These are phyloP conservation scores for Drosophila fuyamai DNA, from an alignment of 1,140 invertebrate genomes.

Conservation along the genomic window DNA sequence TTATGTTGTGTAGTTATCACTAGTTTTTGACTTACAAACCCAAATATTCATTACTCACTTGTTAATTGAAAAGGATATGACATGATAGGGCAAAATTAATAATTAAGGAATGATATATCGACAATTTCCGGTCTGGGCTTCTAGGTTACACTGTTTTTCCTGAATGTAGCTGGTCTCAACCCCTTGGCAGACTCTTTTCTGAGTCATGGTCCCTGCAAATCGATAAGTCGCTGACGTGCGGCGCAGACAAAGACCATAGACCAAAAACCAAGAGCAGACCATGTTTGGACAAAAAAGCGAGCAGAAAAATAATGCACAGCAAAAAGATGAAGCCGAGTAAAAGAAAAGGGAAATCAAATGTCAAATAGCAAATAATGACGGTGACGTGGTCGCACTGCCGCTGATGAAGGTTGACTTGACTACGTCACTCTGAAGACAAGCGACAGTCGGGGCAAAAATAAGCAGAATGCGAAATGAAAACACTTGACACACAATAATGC, in stretches of 20 bases:
- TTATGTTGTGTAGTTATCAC: no score
- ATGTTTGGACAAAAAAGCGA: conserved; percentile 52
- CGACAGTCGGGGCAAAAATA: conserved; percentile 8
- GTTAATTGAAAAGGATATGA: no score
- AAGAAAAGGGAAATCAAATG: conserved; percentile 72
- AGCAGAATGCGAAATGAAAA: conserved; percentile 56
- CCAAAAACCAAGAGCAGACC: conserved; percentile 56
- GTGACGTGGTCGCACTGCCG: conserved; percentile 60
- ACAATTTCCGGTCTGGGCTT: conserved; percentile 20
- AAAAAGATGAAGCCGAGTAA: conserved; percentile 3
- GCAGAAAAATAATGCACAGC: conserved; percentile 16
- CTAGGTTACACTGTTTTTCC: conserved; percentile 8
- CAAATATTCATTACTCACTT: background rate
- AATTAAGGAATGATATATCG: background rate
- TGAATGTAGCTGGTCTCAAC: conserved; percentile 12
- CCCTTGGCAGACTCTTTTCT: conserved; percentile 53
- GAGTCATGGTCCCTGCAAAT: conserved; percentile 74
- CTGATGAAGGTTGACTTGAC: conserved; percentile 72
- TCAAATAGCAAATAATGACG: conserved; percentile 74
- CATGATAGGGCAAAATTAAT: background rate
- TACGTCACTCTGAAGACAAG: conserved; percentile 50
- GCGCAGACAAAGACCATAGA: conserved; percentile 55
- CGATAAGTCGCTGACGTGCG: conserved; percentile 73
- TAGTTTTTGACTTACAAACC: no score
- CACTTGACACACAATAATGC: conserved; percentile 76